Percentiles rank a stretch among this genome's conserved stretches.
These are phyloP conservation scores for Dascillus cervinus DNA, from an alignment of 2,888 invertebrate genomes.

Conservation along the genomic window DNA sequence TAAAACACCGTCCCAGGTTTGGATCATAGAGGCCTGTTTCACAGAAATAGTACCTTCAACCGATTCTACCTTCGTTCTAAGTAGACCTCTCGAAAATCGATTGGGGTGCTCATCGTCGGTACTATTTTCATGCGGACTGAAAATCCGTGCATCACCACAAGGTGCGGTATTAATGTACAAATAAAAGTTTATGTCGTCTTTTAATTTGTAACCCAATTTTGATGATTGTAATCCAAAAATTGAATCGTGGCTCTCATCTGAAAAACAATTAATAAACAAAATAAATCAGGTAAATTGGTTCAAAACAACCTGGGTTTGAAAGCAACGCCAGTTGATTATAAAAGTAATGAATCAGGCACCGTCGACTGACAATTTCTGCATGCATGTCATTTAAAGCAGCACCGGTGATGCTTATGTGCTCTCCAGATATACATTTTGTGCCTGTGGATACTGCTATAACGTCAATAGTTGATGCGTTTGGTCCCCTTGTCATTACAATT, in stretches of 20 bases:
- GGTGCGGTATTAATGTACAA: slow-evolving; percentile 96
- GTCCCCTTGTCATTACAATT: slow-evolving; percentile 74
- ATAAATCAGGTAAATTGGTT: no score
- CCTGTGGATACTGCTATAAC: slow-evolving; percentile 79
- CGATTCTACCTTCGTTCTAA: slow-evolving; percentile 93
- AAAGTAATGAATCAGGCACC: slow-evolving; percentile 70
- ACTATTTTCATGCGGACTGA: slow-evolving; percentile 64
- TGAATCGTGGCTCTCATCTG: slow-evolving; percentile 20
- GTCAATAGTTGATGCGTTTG: slow-evolving; percentile 40
- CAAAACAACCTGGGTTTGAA: no score
- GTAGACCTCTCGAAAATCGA: slow-evolving; percentile 76
- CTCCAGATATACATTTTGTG: slow-evolving; percentile 92
- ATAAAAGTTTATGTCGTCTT: slow-evolving; percentile 74
- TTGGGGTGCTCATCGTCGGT: slow-evolving; percentile 69
- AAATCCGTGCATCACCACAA: slow-evolving; percentile 93
- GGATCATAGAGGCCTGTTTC: slow-evolving; percentile 64
- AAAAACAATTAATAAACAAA: no score
- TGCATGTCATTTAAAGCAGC: slow-evolving; percentile 91
- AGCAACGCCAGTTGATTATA: slow-evolving; percentile 69
- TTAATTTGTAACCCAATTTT: slow-evolving; percentile 55
- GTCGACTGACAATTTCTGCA: slow-evolving; percentile 88
- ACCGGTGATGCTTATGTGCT: slow-evolving; percentile 82
- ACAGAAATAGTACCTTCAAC: slow-evolving; percentile 93
- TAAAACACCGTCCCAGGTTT: slow-evolving; percentile 93
- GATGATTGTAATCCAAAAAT: slow-evolving; percentile 42